Base-by-base conservation (phyloP, 2,113 vertebrate genomes). In the Agapornis roseicollis region DNA sequence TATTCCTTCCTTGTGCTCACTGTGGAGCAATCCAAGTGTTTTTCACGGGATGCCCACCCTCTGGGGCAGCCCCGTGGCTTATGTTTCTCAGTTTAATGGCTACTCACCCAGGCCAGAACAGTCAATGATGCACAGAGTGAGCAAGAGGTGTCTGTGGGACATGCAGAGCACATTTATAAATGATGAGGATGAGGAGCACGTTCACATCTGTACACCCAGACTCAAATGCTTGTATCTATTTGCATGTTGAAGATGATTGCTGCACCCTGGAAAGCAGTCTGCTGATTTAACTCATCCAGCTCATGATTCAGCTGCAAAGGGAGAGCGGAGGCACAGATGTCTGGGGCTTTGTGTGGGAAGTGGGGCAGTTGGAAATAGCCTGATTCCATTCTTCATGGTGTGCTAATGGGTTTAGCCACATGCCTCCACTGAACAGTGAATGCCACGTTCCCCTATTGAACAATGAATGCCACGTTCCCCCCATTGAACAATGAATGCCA, bases 161-260 rank as follows among this genome's bases (percentile, higher is more conserved):
- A 13, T 6, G 31, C 31, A 24, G 27, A 80, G 64, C 46, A 24
- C 39, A 9, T 5, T 39, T 25, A 20, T 4, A n/a, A 61, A 11
- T 17, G 29, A 13, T 19, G 63, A n/a, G 35, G 35, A 18, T 39
- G 73, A 13, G 0, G 3, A 2, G 2, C 41, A 11, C 0, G 3
- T 11, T 77, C 2, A 2, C 11, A 41, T 11, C 50, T 17, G 28
- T 10, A 47, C 46, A 17, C n/a, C 6, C 50, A 66, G 28, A 28
- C 22, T 44, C 61, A 27, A 24, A 24, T 0, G 10, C 65, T 50
- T 22, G 4, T 53, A 41, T 70, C 5, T 10, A 14, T 89, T 73
- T 82, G 41, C 13, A 0, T 25, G 42, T 33, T 46, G 49, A 28
- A 50, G 53, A 24, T 37, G 23, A 20, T 46, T 25, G 33, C 39